Evolutionary conservation across 2,797 vertebrate species (phyloP).

Genomic region (Tinamus major): DNA sequence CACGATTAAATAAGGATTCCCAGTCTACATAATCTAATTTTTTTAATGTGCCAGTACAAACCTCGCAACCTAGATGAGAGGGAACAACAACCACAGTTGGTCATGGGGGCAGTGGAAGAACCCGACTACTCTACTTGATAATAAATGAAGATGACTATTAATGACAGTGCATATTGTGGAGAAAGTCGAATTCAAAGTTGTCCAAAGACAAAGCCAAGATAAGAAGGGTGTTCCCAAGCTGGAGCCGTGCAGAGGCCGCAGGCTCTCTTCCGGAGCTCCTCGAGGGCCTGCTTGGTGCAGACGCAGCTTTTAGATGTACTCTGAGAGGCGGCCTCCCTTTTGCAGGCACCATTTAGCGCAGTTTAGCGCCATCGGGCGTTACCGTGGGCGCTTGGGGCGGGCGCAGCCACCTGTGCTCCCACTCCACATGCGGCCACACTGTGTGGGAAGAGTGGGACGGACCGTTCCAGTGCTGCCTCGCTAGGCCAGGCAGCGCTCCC

Average conservation of each 20-base stretch:
- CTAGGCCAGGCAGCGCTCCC: background rate
- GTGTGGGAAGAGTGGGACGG: no score
- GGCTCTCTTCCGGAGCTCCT: background rate
- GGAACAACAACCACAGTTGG: background rate
- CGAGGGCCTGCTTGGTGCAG: background rate
- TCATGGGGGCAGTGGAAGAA: fast-evolving
- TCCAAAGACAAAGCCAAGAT: background rate
- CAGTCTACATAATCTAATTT: background rate
- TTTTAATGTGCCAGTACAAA: background rate
- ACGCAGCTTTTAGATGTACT: background rate
- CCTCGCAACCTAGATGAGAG: background rate
- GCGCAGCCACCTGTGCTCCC: background rate
- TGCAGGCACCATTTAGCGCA: background rate
- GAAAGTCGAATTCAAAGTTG: background rate
- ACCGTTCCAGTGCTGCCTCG: no score
- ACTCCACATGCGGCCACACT: no score
- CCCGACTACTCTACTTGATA: background rate
- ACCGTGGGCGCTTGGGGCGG: background rate
- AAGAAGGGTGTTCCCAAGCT: background rate
- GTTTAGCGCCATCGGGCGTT: no score
- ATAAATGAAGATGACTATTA: background rate
- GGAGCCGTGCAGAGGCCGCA: background rate
- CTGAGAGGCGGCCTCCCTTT: background rate
- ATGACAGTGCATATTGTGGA: background rate
- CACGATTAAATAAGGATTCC: background rate